These are phyloP conservation scores for Tiliacea citrago DNA, from an alignment of 2,888 invertebrate genomes.

Conservation along the genomic window DNA sequence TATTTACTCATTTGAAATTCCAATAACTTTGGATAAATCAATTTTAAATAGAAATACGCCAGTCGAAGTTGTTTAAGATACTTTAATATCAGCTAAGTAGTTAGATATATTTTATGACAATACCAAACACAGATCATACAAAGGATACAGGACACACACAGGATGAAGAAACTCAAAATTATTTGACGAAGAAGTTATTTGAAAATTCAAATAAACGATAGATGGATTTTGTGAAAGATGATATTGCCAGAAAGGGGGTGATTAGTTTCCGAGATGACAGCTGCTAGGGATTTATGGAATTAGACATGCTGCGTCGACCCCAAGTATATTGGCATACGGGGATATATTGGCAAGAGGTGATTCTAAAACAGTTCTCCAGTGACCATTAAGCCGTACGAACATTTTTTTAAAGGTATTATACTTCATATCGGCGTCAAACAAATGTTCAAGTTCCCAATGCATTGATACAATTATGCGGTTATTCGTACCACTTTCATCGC, in stretches of 20 bases:
- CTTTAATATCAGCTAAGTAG: slow-evolving; percentile 6
- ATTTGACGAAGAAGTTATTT: background rate
- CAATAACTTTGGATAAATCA: slow-evolving; percentile 40
- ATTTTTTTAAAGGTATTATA: background rate
- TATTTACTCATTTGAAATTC: slow-evolving; percentile 44
- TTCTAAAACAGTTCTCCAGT: background rate
- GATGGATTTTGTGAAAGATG: background rate
- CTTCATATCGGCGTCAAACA: slow-evolving; percentile 27
- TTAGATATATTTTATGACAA: background rate
- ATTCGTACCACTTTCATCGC: slow-evolving; percentile 51
- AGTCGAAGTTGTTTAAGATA: slow-evolving; percentile 9
- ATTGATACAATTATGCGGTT: slow-evolving; percentile 53
- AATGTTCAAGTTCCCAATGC: slow-evolving; percentile 41
- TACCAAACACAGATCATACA: background rate
- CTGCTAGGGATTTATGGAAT: background rate
- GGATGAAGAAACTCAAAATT: background rate
- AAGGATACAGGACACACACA: background rate
- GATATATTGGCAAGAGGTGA: background rate
- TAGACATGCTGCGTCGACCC: background rate
- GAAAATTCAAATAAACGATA: background rate
- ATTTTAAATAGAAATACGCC: slow-evolving; percentile 32
- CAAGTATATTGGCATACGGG: background rate
- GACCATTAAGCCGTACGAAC: slow-evolving; percentile 2
- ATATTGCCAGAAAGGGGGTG: background rate
- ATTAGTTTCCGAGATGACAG: background rate